Evolutionary conservation across 2,888 invertebrate species (phyloP).

Genomic region (Caenorhabditis imperialis): DNA sequence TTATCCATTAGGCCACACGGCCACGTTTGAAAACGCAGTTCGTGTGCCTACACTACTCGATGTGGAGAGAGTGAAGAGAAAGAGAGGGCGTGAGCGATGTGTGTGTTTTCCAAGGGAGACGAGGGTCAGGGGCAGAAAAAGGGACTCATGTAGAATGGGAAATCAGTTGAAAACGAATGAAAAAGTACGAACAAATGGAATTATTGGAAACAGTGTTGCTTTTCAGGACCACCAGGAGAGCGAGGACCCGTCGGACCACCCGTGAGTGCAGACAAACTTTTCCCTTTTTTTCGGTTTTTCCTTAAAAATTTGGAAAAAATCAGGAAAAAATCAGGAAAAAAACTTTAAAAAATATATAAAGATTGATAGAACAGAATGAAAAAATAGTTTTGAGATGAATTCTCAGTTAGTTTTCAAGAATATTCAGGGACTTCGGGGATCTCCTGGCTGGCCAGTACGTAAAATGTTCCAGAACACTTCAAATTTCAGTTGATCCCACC

Average conservation of each 20-base stretch:
- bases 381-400: background rate
- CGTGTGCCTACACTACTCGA: slow-evolving; percentile 26
- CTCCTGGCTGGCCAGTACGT: slow-evolving; percentile 55
- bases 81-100: slow-evolving; percentile 12
- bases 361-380: slow-evolving; percentile 3
- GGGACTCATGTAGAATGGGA: background rate
- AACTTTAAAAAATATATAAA: slow-evolving; percentile 8
- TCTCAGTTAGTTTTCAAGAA: no score
- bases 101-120: slow-evolving; percentile 22
- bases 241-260: slow-evolving; percentile 67
- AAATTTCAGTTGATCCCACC: slow-evolving; percentile 18
- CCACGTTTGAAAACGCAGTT: slow-evolving; percentile 16
- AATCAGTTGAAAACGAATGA: background rate
- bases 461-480: slow-evolving; percentile 44
- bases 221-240: slow-evolving; percentile 73
- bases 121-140: background rate
- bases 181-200: background rate
- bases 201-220: background rate
- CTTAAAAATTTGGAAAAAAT: background rate
- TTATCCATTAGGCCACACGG: slow-evolving; percentile 74
- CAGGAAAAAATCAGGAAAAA: no score
- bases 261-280: slow-evolving; percentile 56
- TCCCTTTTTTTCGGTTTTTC: background rate
- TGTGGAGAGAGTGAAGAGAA: slow-evolving; percentile 2
- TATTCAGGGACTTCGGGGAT: slow-evolving; percentile 66